Conservation (phyloP, 2,888 invertebrate genomes). For the Alviniconcha strummeri region DNA sequence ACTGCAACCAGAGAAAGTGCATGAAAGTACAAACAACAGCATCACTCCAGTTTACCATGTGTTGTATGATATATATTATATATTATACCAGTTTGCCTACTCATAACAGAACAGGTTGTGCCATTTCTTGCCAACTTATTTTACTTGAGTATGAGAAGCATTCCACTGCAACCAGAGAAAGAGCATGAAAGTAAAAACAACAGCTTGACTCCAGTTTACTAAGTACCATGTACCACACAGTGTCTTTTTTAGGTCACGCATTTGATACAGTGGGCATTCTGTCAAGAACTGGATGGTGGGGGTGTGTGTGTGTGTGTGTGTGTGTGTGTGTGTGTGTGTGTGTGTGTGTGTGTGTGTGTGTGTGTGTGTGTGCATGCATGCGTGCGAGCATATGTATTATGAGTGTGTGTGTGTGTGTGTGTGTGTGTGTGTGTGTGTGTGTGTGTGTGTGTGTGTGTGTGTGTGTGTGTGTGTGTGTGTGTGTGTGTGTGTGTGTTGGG, state of each 20-base stretch:
- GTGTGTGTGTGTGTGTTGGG: neutral
- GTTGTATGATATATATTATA: too few relatives aligned
- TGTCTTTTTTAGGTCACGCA: too few relatives aligned
- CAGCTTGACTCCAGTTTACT: neutral
- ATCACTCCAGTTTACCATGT: neutral
- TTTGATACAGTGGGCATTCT: too few relatives aligned
- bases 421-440: neutral
- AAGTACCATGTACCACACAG: too few relatives aligned
- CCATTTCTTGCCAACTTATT: too few relatives aligned
- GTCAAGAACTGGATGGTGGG: too few relatives aligned
- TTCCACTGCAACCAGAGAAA: constrained; percentile 53
- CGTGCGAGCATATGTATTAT: too few relatives aligned
- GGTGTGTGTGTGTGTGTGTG: too few relatives aligned
- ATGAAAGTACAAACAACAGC: neutral
- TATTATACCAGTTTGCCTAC: too few relatives aligned
- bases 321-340: neutral
- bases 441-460: constrained; percentile 23
- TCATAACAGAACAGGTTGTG: too few relatives aligned
- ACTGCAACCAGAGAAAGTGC: constrained; percentile 44
- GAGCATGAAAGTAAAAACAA: neutral
- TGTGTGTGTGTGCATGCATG: constrained; percentile 1
- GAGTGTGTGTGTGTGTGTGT: neutral
- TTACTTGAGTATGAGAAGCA: constrained; percentile 51
- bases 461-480: constrained; percentile 9
- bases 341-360: too few relatives aligned